Base-by-base conservation (phyloP, 2,888 invertebrate species). In the Cinara cedri region DNA sequence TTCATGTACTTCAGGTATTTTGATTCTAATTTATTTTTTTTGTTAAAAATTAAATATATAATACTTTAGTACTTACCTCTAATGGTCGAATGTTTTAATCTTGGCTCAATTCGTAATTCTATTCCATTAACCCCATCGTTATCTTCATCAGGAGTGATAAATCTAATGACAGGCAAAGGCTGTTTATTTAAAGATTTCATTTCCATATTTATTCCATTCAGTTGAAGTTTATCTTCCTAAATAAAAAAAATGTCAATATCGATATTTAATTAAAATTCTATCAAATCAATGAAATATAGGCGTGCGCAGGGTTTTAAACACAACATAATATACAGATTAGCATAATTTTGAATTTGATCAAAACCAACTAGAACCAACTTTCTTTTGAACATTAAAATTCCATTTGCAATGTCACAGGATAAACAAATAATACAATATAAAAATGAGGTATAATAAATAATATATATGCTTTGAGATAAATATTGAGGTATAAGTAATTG, bases 171-270 rank as follows among this genome's bases (percentile, higher is more conserved):
- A n/a, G 78, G 46, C 13, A 70, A 42, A 16, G 68, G 60, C 11
- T 78, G 78, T 49, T 78, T 78, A 21, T 9, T 51, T 34, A 78
- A 34, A 51, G 78, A 60, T 78, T 78, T 78, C 78, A 78, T 78
- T 78, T 78, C 78, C 26, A 78, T 57, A 57, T 60, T 78, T 70
- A 78, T 70, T 70, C 78, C 78, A 55, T 78, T 78, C 13, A 70
- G 55, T 66, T 76, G 78, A 21, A 74, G 63, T 51, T 78, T 78
- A 51, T 78, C 78, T 44, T 78, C 78, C 78, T 78, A 8, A 26
- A 44, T 42, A n/a, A 42, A 16, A 51, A 51, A 16, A 44, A 21
- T 71, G 21, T 16, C 3, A 44, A 21, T 44, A 4, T 55, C 4
- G 9, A 3, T 71, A 54, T 10, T 44, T 3, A 16, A 10, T 71